Base-by-base conservation (phyloP, 2,113 vertebrate genomes). In the Catharus minimus region DNA sequence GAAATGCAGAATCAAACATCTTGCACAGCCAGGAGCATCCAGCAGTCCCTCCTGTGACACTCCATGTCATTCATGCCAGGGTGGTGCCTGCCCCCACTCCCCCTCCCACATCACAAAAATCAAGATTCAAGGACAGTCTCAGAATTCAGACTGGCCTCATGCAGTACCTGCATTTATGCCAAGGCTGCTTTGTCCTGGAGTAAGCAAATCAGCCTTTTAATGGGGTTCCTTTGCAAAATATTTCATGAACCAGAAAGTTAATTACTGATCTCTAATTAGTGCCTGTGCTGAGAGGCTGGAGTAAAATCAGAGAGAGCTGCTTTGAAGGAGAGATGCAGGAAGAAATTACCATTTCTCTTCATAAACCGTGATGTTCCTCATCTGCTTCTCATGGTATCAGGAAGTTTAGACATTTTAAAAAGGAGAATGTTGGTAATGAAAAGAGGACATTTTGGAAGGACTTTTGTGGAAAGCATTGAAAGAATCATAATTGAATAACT, bases 211-310 rank as follows among this genome's bases (percentile, higher is more conserved):
- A 38, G 78, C 72, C 86, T 93, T 92, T 91, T 96, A 96, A 97
- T 95, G 74, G 92, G 82, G 96, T 92, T 96, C 80, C 68, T 96
- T 96, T 92, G 94, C 89, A 96, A 95, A 97, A 85, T 88, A 93
- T 95, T 97, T 96, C 94, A 94, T 86, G 84, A 97, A 95, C 91
- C 90, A 93, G 96, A 96, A 97, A 97, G 95, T 96, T 98, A 97
- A 97, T 97, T 97, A 97, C 95, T 62, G 88, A 75, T 86, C 86
- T 96, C 83, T 97, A 97, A 97, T 97, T 97, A 96, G 96, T 88
- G 95, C 84, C 94, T 95, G n/a, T 74, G 95, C 93, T 86, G 92
- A 79, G 91, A 96, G 91, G 89, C 92, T 95, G 67, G 71, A 80
- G 84, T 87, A 74, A 90, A 94, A 94, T 82, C 52, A 41, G 88